These are phyloP conservation scores for Anadara kagoshimensis DNA, from an alignment of 1,140 invertebrate genomes.

Conservation along the genomic window DNA sequence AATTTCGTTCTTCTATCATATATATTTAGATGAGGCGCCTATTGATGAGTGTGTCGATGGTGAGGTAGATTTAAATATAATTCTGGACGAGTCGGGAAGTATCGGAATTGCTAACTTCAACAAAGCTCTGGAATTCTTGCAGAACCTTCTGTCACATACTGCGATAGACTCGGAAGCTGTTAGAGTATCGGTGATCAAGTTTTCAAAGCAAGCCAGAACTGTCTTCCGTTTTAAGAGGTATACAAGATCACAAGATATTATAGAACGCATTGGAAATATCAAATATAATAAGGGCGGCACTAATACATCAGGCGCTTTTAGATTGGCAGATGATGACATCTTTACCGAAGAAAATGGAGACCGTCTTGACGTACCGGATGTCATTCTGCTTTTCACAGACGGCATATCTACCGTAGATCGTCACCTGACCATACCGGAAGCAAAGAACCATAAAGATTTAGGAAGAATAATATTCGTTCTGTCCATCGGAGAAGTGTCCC, in stretches of 20 bases:
- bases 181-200: constrained; percentile 18
- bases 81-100: constrained; percentile 31
- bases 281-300: constrained; percentile 23
- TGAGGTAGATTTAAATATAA: constrained; percentile 19
- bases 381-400: constrained; percentile 30
- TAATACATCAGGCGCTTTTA: constrained; percentile 26
- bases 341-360: constrained; percentile 34
- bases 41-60: constrained; percentile 9
- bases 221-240: constrained; percentile 30
- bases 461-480: constrained; percentile 21
- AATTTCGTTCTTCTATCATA: too few species aligned
- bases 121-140: constrained; percentile 15
- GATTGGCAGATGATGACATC: neutral
- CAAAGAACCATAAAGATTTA: constrained; percentile 12
- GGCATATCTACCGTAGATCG: constrained; percentile 33
- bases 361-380: constrained; percentile 21
- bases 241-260: constrained; percentile 5
- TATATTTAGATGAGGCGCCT: too few species aligned
- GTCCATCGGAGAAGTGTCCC: constrained; percentile 9
- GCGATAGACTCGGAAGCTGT: constrained; percentile 5
- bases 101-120: constrained; percentile 22
- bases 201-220: constrained; percentile 7
- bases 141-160: neutral
- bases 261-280: constrained; percentile 10
- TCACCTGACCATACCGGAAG: neutral